Percentiles rank a stretch among this genome's conserved stretches.
Evolutionary conservation across 2,888 invertebrate genomes (phyloP).

Genomic region (Diarsia mendica): DNA sequence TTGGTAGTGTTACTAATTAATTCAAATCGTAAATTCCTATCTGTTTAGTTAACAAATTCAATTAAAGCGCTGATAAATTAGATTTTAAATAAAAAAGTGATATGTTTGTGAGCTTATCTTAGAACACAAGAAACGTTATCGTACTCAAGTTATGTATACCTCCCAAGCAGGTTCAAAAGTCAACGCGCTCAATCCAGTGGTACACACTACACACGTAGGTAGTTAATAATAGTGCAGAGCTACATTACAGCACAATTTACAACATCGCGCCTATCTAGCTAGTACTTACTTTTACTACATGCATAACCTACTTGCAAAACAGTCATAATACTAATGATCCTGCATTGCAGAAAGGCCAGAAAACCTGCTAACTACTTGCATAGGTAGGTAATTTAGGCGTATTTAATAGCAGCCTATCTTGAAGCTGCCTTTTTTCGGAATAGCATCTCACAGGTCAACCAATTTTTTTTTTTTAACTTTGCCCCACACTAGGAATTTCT

Average conservation of each 20-base stretch:
- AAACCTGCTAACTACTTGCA: neutral
- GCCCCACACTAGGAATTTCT: no score
- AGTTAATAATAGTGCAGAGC: conserved; percentile 16
- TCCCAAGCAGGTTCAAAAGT: conserved; percentile 27
- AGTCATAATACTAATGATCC: conserved; percentile 23
- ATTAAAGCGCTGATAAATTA: conserved; percentile 9
- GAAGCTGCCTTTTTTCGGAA: no score
- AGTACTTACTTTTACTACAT: conserved; percentile 28
- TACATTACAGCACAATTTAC: conserved; percentile 36
- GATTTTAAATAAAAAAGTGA: conserved; percentile 4
- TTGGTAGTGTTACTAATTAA: conserved; percentile 22
- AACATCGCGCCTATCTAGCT: conserved; percentile 11
- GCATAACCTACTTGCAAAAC: conserved; percentile 22
- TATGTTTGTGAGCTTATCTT: neutral
- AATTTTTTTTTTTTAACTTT: no score
- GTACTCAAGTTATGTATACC: neutral
- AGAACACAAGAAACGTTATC: neutral
- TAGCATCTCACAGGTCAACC: no score
- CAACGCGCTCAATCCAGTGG: conserved; percentile 12
- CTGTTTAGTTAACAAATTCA: neutral
- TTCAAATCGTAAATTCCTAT: conserved; percentile 16
- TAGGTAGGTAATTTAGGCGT: neutral
- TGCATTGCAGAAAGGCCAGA: conserved; percentile 32
- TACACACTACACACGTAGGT: conserved; percentile 8
- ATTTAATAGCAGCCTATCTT: neutral